A percentile compares a stretch with the other conserved stretches of the same genome.
phyloP scores from a whole-genome alignment of 1,140 invertebrate species.

The Apocrypta bakeri region DNA sequence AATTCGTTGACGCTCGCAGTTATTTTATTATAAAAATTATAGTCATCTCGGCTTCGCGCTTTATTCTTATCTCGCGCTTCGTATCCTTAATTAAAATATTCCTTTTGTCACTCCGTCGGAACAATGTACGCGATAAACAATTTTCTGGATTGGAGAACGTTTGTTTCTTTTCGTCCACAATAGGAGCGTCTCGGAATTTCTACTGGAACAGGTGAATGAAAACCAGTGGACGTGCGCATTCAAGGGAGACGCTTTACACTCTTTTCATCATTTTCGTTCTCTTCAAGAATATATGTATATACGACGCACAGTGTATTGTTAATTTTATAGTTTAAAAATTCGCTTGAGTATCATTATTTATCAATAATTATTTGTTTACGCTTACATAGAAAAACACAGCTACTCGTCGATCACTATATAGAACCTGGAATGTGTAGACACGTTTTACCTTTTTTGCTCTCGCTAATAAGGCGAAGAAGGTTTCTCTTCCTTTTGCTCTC shows the following conservation, averaged over 20 bases:
- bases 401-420: conserved; percentile 49
- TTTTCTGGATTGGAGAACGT: conserved; percentile 27
- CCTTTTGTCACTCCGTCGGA: conserved; percentile 9
- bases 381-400: conserved; percentile 53
- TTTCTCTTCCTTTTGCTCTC: conserved; percentile 1
- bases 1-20: not conserved
- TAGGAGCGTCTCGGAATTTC: conserved; percentile 10
- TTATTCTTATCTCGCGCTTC: not conserved
- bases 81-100: conserved; percentile 41
- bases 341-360: conserved; percentile 35
- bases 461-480: conserved; percentile 11
- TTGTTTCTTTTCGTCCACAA: conserved; percentile 21
- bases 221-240: no score
- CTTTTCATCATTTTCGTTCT: not conserved
- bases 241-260: not conserved
- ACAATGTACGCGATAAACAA: conserved; percentile 17
- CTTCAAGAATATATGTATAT: conserved; percentile 17
- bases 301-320: conserved; percentile 12
- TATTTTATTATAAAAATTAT: conserved; percentile 44
- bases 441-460: conserved; percentile 24
- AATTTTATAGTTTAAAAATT: conserved; percentile 41
- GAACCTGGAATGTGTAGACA: conserved; percentile 46
- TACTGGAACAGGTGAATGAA: not conserved
- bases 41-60: conserved; percentile 4
- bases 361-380: conserved; percentile 25